Conservation (phyloP, 2,113 vertebrate genomes). For the Struthidea cinerea region DNA sequence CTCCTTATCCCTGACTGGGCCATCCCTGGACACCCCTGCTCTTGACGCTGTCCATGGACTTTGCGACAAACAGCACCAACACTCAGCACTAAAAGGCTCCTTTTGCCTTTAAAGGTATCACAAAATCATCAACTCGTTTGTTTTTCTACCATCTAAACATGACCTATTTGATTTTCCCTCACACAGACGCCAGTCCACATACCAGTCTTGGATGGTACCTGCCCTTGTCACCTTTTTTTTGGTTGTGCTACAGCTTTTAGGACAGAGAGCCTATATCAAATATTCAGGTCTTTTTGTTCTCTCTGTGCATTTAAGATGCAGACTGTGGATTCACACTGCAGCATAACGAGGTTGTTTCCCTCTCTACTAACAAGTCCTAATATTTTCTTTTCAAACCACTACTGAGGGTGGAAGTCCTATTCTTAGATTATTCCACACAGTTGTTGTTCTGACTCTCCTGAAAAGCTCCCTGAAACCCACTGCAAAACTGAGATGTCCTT, state of each 20-base stretch:
- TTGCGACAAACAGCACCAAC: neutral
- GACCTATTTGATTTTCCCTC: neutral
- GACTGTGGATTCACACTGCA: neutral
- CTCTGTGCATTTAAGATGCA: neutral
- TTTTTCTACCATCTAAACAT: neutral
- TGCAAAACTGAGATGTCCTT: neutral
- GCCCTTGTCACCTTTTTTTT: neutral
- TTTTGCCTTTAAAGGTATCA: neutral
- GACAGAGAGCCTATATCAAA: neutral
- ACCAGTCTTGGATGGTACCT: neutral
- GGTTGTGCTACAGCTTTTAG: neutral
- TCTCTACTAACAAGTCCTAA: neutral
- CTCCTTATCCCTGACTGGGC: neutral
- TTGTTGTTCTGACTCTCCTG: neutral
- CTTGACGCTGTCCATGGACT: neutral
- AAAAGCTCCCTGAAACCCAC: neutral
- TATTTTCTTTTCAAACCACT: neutral
- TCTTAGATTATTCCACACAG: neutral
- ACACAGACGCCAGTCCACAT: neutral
- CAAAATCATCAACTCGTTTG: fast-evolving
- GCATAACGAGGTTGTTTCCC: neutral
- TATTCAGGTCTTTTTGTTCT: neutral
- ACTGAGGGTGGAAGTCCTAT: neutral
- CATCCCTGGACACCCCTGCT: neutral
- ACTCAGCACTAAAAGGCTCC: neutral